phyloP scores from a whole-genome alignment of 2,888 invertebrate species.

The Tyria jacobaeae region DNA sequence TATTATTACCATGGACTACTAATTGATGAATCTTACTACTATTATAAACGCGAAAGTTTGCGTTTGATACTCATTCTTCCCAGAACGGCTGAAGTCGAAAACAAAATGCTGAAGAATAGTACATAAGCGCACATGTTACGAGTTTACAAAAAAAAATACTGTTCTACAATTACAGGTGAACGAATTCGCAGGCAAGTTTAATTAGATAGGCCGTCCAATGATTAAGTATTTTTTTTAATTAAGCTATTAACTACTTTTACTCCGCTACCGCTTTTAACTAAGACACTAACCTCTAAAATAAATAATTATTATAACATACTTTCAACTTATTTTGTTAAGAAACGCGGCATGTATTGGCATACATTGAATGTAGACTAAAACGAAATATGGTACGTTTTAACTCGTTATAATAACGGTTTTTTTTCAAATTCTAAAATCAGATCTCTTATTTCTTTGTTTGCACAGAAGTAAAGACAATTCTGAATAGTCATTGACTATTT shows the following conservation, averaged over 20 bases:
- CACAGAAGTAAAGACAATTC: neutral
- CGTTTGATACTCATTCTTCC: too few species aligned
- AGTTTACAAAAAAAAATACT: too few species aligned
- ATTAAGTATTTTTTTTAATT: too few species aligned
- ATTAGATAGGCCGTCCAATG: too few species aligned
- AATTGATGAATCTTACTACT: too few species aligned
- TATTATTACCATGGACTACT: too few species aligned
- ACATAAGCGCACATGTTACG: too few species aligned
- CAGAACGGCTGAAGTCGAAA: too few species aligned
- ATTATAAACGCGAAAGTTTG: too few species aligned
- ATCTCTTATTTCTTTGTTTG: constrained; percentile 38
- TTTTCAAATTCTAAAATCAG: constrained; percentile 18
- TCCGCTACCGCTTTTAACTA: constrained; percentile 30
- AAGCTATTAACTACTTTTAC: neutral
- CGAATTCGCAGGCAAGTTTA: too few species aligned
- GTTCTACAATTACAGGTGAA: too few species aligned
- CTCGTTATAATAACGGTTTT: constrained; percentile 32
- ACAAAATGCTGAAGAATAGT: too few species aligned
- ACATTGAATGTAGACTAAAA: constrained; percentile 47
- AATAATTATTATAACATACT: constrained; percentile 48
- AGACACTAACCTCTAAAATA: constrained; percentile 21
- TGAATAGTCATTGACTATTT: constrained; percentile 6
- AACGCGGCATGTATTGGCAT: constrained; percentile 41
- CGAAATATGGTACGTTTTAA: constrained; percentile 45
- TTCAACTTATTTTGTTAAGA: constrained; percentile 49